Percentiles rank a stretch among this genome's conserved stretches.
Conservation (phyloP, 2,888 invertebrate species). For the Lepidochrysops patricia region DNA sequence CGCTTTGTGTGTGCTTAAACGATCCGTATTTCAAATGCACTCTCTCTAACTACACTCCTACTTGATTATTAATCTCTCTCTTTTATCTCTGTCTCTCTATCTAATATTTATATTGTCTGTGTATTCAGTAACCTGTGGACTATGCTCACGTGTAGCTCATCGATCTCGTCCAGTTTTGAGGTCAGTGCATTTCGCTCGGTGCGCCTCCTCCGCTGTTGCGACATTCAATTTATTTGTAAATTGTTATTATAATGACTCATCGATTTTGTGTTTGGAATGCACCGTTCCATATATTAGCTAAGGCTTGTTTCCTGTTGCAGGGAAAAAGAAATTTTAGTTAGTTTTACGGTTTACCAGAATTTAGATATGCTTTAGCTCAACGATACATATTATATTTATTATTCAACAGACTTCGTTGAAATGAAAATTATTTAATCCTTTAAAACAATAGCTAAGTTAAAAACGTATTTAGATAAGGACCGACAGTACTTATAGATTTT, state of each 20-base stretch:
- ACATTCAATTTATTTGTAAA: slow-evolving; percentile 5
- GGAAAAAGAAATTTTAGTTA: neutral
- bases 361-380: too few relatives aligned
- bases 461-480: too few relatives aligned
- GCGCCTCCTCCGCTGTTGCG: slow-evolving; percentile 13
- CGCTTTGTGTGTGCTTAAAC: too few relatives aligned
- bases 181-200: slow-evolving; percentile 21
- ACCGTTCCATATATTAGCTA: neutral
- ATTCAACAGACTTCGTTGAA: too few relatives aligned
- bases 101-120: neutral
- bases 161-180: slow-evolving; percentile 23
- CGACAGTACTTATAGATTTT: too few relatives aligned
- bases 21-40: too few relatives aligned
- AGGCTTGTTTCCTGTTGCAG: neutral
- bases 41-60: neutral
- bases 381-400: too few relatives aligned
- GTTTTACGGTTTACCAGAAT: too few relatives aligned
- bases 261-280: neutral
- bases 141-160: slow-evolving; percentile 17
- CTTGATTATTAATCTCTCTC: neutral
- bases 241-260: slow-evolving; percentile 9
- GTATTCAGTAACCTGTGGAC: neutral
- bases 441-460: too few relatives aligned
- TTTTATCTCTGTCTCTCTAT: neutral
- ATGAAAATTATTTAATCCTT: too few relatives aligned